Conservation (phyloP, 2,113 vertebrate species). For the Otolemur garnettii region DNA sequence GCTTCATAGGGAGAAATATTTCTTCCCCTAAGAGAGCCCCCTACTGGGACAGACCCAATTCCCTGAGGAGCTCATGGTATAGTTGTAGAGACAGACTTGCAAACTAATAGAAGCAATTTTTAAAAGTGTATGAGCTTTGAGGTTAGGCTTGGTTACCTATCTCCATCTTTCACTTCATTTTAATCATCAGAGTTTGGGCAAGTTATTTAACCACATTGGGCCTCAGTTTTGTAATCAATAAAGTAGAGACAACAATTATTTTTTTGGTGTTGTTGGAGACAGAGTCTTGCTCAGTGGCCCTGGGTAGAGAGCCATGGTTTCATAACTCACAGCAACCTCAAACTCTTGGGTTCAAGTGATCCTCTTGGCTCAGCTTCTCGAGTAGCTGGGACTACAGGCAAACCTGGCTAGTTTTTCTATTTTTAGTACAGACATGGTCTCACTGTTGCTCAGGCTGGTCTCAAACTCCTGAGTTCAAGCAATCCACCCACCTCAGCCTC, state of each 20-base stretch:
- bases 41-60: background rate
- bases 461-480: too few species aligned
- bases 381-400: too few species aligned
- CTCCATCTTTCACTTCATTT: background rate
- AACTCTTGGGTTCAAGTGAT: too few species aligned
- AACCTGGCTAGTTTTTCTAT: too few species aligned
- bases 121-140: background rate
- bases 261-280: too few species aligned
- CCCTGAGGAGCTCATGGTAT: background rate
- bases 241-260: constrained; percentile 23
- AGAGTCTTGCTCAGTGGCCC: too few species aligned
- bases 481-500: too few species aligned
- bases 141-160: background rate
- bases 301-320: too few species aligned
- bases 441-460: too few species aligned
- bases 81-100: background rate
- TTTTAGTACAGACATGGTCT: too few species aligned
- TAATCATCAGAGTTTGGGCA: background rate
- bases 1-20: background rate
- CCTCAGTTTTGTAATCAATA: background rate
- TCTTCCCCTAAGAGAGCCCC: background rate
- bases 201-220: background rate
- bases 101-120: constrained; percentile 16
- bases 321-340: too few species aligned
- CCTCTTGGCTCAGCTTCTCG: too few species aligned